Percentiles rank a stretch among this genome's conserved stretches.
Conservation (phyloP, 2,797 vertebrate genomes). For the Pachyuromys duprasi region DNA sequence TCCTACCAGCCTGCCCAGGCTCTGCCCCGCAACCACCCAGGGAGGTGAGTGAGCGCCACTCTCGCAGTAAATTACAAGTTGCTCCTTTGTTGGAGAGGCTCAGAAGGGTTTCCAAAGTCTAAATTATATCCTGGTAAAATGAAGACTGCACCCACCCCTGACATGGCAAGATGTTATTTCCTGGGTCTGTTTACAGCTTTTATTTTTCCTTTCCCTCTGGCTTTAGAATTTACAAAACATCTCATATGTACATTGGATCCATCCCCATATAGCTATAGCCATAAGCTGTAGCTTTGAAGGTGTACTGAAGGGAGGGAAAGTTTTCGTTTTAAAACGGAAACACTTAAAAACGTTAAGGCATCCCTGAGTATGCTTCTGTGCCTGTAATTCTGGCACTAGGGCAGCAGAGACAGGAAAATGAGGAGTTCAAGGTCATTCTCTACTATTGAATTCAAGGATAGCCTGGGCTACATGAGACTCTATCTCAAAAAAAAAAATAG, state of each 20-base stretch:
- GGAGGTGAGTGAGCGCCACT: slow-evolving; percentile 80
- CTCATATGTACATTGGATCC: slow-evolving; percentile 19
- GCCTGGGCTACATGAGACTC: background rate
- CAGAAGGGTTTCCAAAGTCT: slow-evolving; percentile 80
- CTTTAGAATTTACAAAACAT: slow-evolving; percentile 60
- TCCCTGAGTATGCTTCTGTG: background rate
- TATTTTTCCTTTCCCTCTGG: slow-evolving; percentile 39
- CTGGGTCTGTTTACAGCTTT: slow-evolving; percentile 36
- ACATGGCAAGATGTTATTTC: slow-evolving; percentile 65
- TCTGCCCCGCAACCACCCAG: slow-evolving; percentile 76
- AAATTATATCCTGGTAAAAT: slow-evolving; percentile 71
- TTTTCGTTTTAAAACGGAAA: slow-evolving; percentile 34
- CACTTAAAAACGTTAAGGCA: slow-evolving; percentile 12
- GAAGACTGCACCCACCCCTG: slow-evolving; percentile 37
- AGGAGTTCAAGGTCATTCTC: background rate
- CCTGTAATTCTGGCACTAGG: background rate
- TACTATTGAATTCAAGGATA: background rate
- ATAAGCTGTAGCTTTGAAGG: slow-evolving; percentile 34
- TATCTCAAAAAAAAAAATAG: no score
- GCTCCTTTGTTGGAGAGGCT: slow-evolving; percentile 79
- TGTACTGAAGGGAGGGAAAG: background rate
- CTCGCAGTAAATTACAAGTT: slow-evolving; percentile 81
- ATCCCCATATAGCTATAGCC: background rate
- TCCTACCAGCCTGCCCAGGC: slow-evolving; percentile 66
- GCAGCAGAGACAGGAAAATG: background rate